These are phyloP conservation scores for Anthrax anthrax DNA, from an alignment of 2,888 invertebrate species.

Conservation along the genomic window DNA sequence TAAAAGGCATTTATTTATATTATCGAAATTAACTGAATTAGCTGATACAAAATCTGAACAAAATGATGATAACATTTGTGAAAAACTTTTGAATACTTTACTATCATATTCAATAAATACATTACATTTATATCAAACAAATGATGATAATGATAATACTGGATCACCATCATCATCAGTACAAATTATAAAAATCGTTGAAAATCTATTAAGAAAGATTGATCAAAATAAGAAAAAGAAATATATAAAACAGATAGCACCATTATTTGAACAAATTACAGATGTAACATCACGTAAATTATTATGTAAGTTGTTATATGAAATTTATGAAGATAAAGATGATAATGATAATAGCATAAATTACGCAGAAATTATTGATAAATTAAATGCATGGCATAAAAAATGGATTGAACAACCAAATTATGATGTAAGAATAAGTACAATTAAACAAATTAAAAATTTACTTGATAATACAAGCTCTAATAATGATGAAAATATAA, in stretches of 20 bases:
- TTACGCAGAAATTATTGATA: constrained; percentile 40
- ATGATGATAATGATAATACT: no score
- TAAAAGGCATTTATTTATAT: constrained; percentile 54
- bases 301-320: constrained; percentile 46
- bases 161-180: constrained; percentile 39
- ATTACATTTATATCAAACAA: constrained; percentile 41
- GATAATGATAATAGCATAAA: constrained; percentile 27
- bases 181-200: constrained; percentile 55
- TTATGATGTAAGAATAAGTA: constrained; percentile 64
- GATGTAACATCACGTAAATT: constrained; percentile 52
- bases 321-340: constrained; percentile 38
- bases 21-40: constrained; percentile 62
- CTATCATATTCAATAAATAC: constrained; percentile 57
- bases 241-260: constrained; percentile 55
- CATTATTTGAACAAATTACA: constrained; percentile 54
- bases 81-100: constrained; percentile 51
- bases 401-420: constrained; percentile 91
- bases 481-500: constrained; percentile 49
- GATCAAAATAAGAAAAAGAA: constrained; percentile 42
- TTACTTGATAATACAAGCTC: constrained; percentile 38
- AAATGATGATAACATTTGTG: constrained; percentile 47
- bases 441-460: constrained; percentile 53
- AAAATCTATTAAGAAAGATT: constrained; percentile 59
- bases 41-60: no score
- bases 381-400: constrained; percentile 77